phyloP scores from a whole-genome alignment of 2,113 vertebrate genomes.

The Nannospalax galili region DNA sequence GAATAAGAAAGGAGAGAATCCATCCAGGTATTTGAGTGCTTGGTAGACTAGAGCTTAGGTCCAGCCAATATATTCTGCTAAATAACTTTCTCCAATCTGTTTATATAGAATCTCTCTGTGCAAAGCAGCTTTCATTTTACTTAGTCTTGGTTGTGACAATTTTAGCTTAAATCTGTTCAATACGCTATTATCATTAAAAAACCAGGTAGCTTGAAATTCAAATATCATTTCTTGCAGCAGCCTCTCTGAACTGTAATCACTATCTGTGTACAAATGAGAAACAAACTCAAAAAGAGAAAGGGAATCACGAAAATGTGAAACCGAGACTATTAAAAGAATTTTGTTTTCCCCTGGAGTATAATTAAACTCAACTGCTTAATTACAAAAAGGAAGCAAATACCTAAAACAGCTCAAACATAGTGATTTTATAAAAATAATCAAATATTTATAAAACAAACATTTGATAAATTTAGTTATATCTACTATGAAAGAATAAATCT shows the following conservation, averaged over 20 bases:
- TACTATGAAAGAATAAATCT: conserved; percentile 8
- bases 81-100: conserved; percentile 10
- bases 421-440: conserved; percentile 53
- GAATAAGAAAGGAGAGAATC: not conserved
- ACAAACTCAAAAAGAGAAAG: conserved; percentile 24
- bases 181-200: conserved; percentile 17
- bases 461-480: conserved; percentile 23
- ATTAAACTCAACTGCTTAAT: conserved; percentile 56
- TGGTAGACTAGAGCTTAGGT: not conserved
- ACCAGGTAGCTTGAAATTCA: conserved; percentile 51
- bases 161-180: not conserved
- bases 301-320: conserved; percentile 58
- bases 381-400: conserved; percentile 46
- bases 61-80: conserved; percentile 13
- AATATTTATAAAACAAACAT: conserved; percentile 39
- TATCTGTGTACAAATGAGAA: conserved; percentile 13
- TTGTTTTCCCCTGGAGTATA: conserved; percentile 9
- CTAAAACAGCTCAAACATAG: conserved; percentile 42
- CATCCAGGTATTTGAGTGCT: not conserved
- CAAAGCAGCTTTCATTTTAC: not conserved
- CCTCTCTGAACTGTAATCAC: conserved; percentile 17
- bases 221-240: not conserved
- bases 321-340: conserved; percentile 36
- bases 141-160: not conserved
- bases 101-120: not conserved